Percentiles rank a stretch among this genome's conserved stretches.
Evolutionary conservation across 2,888 invertebrate genomes (phyloP).

Genomic region (Zele albiditarsus): DNA sequence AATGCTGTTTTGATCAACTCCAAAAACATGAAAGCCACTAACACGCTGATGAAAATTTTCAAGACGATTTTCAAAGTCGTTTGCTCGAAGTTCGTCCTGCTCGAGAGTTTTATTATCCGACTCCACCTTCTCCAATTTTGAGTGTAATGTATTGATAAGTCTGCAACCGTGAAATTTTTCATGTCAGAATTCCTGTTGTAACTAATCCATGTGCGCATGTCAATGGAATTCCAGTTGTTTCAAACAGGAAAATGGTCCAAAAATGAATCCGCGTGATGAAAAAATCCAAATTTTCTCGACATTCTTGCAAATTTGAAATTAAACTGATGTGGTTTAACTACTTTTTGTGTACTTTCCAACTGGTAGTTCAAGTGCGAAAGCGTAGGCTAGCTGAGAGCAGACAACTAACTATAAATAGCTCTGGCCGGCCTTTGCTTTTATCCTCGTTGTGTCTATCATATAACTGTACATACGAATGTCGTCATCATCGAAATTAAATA

Average conservation of each 20-base stretch:
- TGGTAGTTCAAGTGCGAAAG: conserved; percentile 44
- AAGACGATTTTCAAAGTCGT: conserved; percentile 80
- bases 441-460: not conserved
- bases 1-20: conserved; percentile 80
- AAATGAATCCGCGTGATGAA: not conserved
- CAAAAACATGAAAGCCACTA: conserved; percentile 82
- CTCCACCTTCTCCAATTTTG: conserved; percentile 83
- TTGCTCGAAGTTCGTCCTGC: conserved; percentile 81
- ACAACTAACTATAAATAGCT: conserved; percentile 47
- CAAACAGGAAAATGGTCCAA: no score
- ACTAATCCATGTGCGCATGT: no score
- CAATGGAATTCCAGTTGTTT: no score
- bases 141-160: conserved; percentile 86
- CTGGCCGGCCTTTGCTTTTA: not conserved
- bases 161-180: conserved; percentile 73
- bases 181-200: not conserved
- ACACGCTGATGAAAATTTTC: conserved; percentile 73
- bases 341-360: not conserved
- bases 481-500: conserved; percentile 1
- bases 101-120: conserved; percentile 86
- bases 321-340: conserved; percentile 38
- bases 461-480: not conserved
- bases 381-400: conserved; percentile 71
- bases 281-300: not conserved
- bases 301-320: not conserved